A percentile compares a stretch with the other conserved stretches of the same genome.
These are phyloP conservation scores for Lasioglossum baleicum DNA, from an alignment of 1,140 invertebrate genomes.

Conservation along the genomic window DNA sequence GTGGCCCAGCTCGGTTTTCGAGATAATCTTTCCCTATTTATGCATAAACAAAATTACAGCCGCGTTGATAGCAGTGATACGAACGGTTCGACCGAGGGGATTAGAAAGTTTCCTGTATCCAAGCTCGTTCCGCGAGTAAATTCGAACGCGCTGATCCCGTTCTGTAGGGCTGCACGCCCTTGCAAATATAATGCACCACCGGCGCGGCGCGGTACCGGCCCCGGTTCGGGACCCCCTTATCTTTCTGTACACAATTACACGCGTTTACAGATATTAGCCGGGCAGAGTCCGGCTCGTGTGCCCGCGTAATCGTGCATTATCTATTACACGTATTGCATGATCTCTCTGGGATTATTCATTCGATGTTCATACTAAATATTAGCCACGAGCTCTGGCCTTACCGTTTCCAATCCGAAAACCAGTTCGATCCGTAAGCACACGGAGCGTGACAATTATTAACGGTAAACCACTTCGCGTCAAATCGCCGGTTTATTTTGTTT, in stretches of 20 bases:
- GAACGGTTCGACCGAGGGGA: background rate
- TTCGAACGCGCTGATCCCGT: background rate
- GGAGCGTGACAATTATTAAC: no score
- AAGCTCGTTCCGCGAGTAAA: background rate
- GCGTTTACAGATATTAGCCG: constrained; percentile 1
- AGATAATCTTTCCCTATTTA: background rate
- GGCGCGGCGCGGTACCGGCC: no score
- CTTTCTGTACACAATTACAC: constrained; percentile 3
- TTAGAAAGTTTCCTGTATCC: background rate
- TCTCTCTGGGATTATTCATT: background rate
- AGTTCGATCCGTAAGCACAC: no score
- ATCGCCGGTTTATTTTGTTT: no score
- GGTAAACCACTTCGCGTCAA: no score
- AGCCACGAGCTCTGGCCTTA: no score
- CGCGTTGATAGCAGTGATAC: background rate
- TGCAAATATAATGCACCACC: constrained; percentile 6
- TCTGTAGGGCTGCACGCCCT: background rate
- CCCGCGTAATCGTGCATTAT: background rate
- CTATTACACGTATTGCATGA: background rate
- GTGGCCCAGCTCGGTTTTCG: no score
- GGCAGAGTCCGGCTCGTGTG: no score
- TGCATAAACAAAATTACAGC: background rate
- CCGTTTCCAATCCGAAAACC: no score
- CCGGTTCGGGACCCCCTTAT: background rate
- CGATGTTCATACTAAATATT: background rate